A percentile compares a stretch with the other conserved stretches of the same genome.
Evolutionary conservation across 2,113 vertebrate species (phyloP).

Genomic region (Miniopterus natalensis): DNA sequence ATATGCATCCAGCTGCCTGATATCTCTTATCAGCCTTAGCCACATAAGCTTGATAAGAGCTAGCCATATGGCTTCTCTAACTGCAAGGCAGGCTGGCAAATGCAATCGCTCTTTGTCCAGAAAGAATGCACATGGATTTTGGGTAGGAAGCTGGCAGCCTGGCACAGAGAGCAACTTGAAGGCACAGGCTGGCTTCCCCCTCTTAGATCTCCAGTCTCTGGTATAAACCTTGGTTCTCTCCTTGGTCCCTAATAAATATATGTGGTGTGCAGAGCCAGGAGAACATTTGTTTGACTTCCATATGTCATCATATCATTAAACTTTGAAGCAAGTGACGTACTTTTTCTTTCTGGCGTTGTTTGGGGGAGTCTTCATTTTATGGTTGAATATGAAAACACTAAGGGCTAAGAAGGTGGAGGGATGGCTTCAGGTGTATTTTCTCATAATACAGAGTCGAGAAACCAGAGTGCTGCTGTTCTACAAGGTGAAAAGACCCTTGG

Average conservation of each 20-base stretch:
- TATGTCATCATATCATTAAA: not conserved
- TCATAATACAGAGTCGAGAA: not conserved
- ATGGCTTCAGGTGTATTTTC: not conserved
- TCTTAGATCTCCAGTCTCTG: not conserved
- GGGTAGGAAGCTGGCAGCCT: not conserved
- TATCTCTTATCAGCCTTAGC: too few species aligned
- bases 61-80: too few species aligned
- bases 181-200: not conserved
- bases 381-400: not conserved
- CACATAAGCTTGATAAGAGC: not conserved
- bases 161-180: not conserved
- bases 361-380: not conserved
- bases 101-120: not conserved
- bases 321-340: not conserved
- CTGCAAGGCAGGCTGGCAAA: not conserved
- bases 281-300: not conserved
- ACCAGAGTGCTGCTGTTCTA: slow-evolving; percentile 11
- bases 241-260: not conserved
- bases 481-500: slow-evolving; percentile 75
- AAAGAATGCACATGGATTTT: not conserved
- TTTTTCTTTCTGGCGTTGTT: not conserved
- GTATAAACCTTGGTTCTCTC: too few species aligned
- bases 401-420: not conserved
- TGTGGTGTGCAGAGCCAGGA: too few species aligned
- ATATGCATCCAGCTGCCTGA: rapidly evolving